Percentiles rank a stretch among this genome's conserved stretches.
phyloP scores from a whole-genome alignment of 64 coral and sea anemone genomes.

The Pachyseris speciosa region DNA sequence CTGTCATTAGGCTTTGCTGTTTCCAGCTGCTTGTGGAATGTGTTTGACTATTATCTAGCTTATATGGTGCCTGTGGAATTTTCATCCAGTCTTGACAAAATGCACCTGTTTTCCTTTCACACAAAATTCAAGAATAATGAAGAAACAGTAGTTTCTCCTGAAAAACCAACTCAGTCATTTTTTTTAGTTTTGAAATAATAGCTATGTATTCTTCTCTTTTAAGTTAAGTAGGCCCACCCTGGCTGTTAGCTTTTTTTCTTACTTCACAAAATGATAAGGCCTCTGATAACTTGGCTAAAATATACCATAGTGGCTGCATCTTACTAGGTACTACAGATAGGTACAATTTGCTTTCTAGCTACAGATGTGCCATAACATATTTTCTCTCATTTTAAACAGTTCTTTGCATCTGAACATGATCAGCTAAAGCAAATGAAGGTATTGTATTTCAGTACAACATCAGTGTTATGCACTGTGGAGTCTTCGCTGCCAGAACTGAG shows the following conservation, averaged over 20 bases:
- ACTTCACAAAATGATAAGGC: background rate
- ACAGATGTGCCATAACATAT: constrained; percentile 94
- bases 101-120: too few relatives aligned
- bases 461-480: constrained; percentile 64
- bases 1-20: background rate
- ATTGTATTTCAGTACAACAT: constrained; percentile 88
- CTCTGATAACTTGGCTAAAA: background rate
- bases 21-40: background rate
- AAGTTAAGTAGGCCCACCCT: background rate
- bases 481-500: constrained; percentile 19
- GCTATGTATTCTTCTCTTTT: background rate
- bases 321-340: background rate
- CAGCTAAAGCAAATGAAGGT: constrained; percentile 97
- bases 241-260: background rate
- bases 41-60: background rate
- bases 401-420: constrained; percentile 96
- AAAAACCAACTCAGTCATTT: too few relatives aligned
- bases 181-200: too few relatives aligned
- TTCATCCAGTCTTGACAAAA: too few relatives aligned
- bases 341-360: constrained; percentile 6
- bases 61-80: background rate
- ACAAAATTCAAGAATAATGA: too few relatives aligned
- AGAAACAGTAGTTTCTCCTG: too few relatives aligned
- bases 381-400: constrained; percentile 99
- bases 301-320: background rate